Evolutionary conservation across 1,140 invertebrate genomes (phyloP), one percentile per base, ranked within the genome.

Genomic region (Probaryconus sp.): DNA sequence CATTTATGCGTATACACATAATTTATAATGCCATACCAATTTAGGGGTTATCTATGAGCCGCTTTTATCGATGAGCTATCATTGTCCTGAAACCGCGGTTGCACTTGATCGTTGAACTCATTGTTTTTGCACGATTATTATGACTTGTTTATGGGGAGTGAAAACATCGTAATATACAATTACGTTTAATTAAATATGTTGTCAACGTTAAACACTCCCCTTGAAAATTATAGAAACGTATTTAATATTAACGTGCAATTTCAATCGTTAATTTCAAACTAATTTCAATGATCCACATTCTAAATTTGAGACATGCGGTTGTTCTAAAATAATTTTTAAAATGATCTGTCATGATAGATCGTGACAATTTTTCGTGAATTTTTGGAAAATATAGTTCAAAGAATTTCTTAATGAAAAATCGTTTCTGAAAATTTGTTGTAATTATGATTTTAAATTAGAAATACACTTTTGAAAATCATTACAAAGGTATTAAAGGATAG

Each of bases 21-120:
- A 73, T 73, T 73, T 73, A 73, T 67, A 67, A 63, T 63, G 58
- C 70, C 70, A 67, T 73, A 73, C 70, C 70, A 73, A 67, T 73
- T 73, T 56, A 30, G 63, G 61, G 53, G 63, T 73, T 73, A 73
- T 73, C 55, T 67, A 73, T 77, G 77, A 45, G 51, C 67, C 65
- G 77, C 77, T 81, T 82, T 80, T 81, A 81, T 82, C 80, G 74
- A 73, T 63, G 64, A 68, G 58, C 61, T 65, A 67, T 73, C 70
- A 67, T 73, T 73, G 70, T 73, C 58, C 70, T 18, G 48, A 56
- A 73, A 73, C 55, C 58, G 61, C 63, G 55, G 61, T 73, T 67
- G 55, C 60, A 67, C 63, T 67, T 73, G 61, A 73, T 67, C 56
- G 63, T 53, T 45, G 61, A 31, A 65, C 61, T 61, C 50, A 67